Conservation (phyloP, 2,797 vertebrate species). For the Thalassophryne amazonica region DNA sequence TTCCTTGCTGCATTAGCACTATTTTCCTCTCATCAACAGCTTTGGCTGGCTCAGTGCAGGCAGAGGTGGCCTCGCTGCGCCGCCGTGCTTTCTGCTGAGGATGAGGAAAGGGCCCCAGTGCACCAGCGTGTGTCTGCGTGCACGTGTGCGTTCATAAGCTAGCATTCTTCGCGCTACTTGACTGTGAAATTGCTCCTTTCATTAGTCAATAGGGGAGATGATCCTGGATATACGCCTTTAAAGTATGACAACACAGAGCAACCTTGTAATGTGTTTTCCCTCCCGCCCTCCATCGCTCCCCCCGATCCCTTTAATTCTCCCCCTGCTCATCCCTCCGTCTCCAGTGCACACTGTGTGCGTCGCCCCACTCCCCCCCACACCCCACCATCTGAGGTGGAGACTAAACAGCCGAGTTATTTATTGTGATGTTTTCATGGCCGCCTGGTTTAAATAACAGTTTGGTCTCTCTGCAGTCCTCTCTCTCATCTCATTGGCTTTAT, state of each 20-base stretch:
- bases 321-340: conserved; percentile 24
- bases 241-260: conserved; percentile 48
- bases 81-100: conserved; percentile 62
- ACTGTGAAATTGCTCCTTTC: conserved; percentile 55
- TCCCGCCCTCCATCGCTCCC: conserved; percentile 31
- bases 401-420: conserved; percentile 80
- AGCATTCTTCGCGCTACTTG: conserved; percentile 26
- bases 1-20: conserved; percentile 76
- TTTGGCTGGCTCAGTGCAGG: conserved; percentile 57
- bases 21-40: conserved; percentile 75
- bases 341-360: conserved; percentile 36
- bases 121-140: neutral
- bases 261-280: conserved; percentile 59
- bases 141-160: conserved; percentile 3
- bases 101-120: conserved; percentile 34
- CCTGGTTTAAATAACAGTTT: conserved; percentile 81
- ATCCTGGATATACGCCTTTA: conserved; percentile 58
- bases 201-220: conserved; percentile 52
- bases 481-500: conserved; percentile 60
- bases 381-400: conserved; percentile 69
- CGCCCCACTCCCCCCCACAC: too few relatives aligned
- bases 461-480: conserved; percentile 58
- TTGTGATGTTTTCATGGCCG: conserved; percentile 74
- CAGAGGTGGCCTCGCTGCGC: conserved; percentile 54
- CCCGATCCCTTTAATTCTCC: conserved; percentile 34